Evolutionary conservation across 1,140 invertebrate genomes (phyloP), one percentile per base, ranked within the genome.

Genomic region (Cydia amplana): DNA sequence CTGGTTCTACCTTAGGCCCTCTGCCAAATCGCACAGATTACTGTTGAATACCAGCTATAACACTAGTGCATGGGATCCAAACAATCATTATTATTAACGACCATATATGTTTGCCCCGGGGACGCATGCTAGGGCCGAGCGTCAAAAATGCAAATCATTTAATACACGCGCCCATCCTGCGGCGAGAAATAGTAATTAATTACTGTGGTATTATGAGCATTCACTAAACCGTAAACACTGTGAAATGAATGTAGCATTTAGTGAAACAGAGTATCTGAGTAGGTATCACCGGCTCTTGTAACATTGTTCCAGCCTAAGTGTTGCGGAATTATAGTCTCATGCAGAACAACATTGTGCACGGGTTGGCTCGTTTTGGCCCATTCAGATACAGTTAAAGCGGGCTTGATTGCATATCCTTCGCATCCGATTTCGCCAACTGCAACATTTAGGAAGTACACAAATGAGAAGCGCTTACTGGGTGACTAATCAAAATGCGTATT

Each of bases 111-210:
- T 60, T 23, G 55, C 14, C 64, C 28, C 64, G n/a, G 14, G 25
- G 14, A 67, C 28, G 25, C 60, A 64, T 64, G 60, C 25, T 64
- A 23, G 60, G 23, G 49, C 49, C 16, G 16, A 51, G 65, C 65
- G 65, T 70, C 65, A 70, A 70, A 70, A 70, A 70, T 70, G 65
- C 65, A 70, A 70, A 70, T 70, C 65, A 36, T 70, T 70, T 70
- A 40, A 40, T 70, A 36, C 65, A 9, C 28, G 16, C 28, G 16
- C 28, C 28, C 65, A 70, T 70, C 43, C 18, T 70, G 65, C 14
- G 65, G 65, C 32, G 64, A 36, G 65, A 20, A 40, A 70, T 36
- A 70, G 65, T 40, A 70, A 70, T 70, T 70, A 70, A 70, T 70
- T 70, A 70, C 65, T 36, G 65, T 70, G 36, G 65, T 70, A 70